These are phyloP conservation scores for Ptycholaimellus sp. DNA, from an alignment of 2,888 invertebrate species.

Conservation along the genomic window DNA sequence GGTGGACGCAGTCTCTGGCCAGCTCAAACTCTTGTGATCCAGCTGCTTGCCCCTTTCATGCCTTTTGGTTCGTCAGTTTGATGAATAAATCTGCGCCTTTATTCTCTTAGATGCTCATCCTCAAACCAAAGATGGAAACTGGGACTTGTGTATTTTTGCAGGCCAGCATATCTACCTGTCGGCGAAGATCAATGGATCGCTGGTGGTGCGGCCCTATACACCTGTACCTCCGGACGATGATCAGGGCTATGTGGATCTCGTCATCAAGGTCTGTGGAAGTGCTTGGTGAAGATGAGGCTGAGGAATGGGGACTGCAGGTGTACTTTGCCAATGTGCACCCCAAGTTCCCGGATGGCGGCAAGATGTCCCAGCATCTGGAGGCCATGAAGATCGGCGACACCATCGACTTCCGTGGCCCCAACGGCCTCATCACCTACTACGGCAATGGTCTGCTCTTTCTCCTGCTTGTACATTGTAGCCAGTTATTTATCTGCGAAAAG, in stretches of 20 bases:
- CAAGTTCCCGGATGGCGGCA: constrained; percentile 90
- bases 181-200: constrained; percentile 57
- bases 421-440: constrained; percentile 38
- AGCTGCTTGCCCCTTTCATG: not conserved
- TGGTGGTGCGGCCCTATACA: constrained; percentile 83
- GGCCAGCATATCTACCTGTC: constrained; percentile 88
- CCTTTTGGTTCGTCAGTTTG: too few relatives aligned
- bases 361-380: constrained; percentile 81
- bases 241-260: constrained; percentile 66
- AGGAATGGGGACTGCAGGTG: constrained; percentile 40
- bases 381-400: constrained; percentile 64
- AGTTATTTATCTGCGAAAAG: too few relatives aligned
- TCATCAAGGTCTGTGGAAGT: constrained; percentile 46
- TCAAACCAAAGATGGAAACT: too few relatives aligned
- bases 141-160: constrained; percentile 37
- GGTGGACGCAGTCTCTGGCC: not conserved
- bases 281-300: not conserved
- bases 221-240: constrained; percentile 88
- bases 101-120: too few relatives aligned
- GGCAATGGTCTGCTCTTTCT: constrained; percentile 34
- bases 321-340: constrained; percentile 86
- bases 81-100: too few relatives aligned
- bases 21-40: constrained; percentile 3
- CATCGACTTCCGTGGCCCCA: constrained; percentile 80
- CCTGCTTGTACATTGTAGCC: not conserved